Conservation (phyloP, 1,140 invertebrate species). For the Leptestheria dahalacensis region DNA sequence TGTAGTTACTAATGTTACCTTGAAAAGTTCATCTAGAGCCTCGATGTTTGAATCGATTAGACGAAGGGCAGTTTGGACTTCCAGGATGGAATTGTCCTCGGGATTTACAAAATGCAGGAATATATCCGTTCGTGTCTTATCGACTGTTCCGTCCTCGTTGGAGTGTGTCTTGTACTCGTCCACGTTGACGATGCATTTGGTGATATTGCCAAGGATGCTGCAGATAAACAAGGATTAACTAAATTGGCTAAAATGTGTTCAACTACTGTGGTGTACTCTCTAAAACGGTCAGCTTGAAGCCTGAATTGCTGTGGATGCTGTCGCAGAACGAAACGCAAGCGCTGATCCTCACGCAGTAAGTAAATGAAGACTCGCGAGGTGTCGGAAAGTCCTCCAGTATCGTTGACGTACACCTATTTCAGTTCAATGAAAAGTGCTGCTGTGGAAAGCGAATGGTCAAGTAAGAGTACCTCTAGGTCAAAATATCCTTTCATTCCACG, state of each 20-base stretch:
- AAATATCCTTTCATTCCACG: constrained; percentile 94
- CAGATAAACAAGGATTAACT: too few species aligned
- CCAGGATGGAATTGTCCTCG: constrained; percentile 76
- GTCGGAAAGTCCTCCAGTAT: constrained; percentile 61
- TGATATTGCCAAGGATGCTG: constrained; percentile 64
- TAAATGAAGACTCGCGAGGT: constrained; percentile 76
- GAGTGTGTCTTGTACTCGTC: constrained; percentile 85
- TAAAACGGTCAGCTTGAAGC: constrained; percentile 56
- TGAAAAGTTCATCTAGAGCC: constrained; percentile 70
- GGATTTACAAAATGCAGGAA: constrained; percentile 83
- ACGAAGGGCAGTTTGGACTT: constrained; percentile 64
- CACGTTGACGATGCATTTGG: constrained; percentile 79
- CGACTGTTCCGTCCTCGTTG: constrained; percentile 77
- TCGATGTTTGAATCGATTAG: constrained; percentile 84
- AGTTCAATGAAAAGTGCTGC: not conserved
- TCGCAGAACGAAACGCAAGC: constrained; percentile 78
- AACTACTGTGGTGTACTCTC: constrained; percentile 43
- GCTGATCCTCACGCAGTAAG: constrained; percentile 76
- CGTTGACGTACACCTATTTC: constrained; percentile 58
- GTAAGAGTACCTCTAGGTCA: constrained; percentile 64
- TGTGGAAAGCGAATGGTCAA: constrained; percentile 1
- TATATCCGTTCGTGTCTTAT: constrained; percentile 84
- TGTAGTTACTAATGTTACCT: constrained; percentile 34
- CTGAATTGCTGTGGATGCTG: constrained; percentile 72
- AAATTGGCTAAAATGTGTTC: constrained; percentile 15